These are phyloP conservation scores for Lasius platythorax DNA, from an alignment of 2,888 invertebrate species.

Conservation along the genomic window DNA sequence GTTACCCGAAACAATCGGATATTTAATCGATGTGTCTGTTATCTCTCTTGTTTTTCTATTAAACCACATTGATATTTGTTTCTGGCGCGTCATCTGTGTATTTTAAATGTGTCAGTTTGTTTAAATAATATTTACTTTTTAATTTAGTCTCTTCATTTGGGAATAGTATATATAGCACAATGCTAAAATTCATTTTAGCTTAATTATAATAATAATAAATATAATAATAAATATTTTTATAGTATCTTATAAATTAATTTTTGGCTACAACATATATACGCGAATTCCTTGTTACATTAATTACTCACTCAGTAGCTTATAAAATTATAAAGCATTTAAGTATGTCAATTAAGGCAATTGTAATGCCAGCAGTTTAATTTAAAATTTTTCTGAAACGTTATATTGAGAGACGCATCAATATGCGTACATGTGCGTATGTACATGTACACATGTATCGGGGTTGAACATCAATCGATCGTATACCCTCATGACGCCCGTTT, in stretches of 20 bases:
- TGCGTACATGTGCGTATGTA: constrained; percentile 7
- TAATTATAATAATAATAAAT: neutral
- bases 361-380: neutral
- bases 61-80: constrained; percentile 4
- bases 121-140: constrained; percentile 19
- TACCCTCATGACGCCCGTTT: constrained; percentile 33
- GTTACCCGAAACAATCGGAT: constrained; percentile 73
- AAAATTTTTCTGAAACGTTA: neutral
- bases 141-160: neutral
- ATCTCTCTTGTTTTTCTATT: constrained; percentile 41
- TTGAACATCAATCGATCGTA: constrained; percentile 64
- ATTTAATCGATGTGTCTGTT: constrained; percentile 30
- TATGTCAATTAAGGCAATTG: neutral
- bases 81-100: neutral
- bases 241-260: constrained; percentile 12
- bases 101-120: constrained; percentile 25
- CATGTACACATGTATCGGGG: neutral
- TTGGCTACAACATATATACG: neutral
- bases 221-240: neutral
- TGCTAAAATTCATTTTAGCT: neutral
- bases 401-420: constrained; percentile 19
- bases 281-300: neutral
- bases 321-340: neutral
- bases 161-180: neutral
- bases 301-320: neutral